Evolutionary conservation across 2,797 vertebrate species (phyloP), one percentile per base, ranked within the genome.

Genomic region (Moxostoma hubbsi): DNA sequence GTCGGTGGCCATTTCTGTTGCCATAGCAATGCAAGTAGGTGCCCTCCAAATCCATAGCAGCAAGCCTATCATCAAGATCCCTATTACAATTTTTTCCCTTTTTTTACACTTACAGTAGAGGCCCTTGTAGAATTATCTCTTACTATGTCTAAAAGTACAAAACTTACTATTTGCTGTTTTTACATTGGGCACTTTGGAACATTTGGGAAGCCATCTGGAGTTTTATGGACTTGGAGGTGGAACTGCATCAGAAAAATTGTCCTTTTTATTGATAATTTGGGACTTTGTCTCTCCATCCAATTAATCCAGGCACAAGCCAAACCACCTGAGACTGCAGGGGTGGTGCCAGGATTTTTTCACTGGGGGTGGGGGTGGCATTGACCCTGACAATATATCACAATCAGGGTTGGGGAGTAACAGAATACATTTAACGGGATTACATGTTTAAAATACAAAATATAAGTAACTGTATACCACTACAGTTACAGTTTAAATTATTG

Each of bases 11-110:
- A 66, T 77, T 88, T 89, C 82, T 81, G 92, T 93, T 93, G 87
- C 92, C 90, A 93, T 93, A 90, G 90, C 72, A 77, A 92, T 90
- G 65, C 83, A 84, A 86, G 79, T 81, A 88, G 84, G 90, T 89
- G 81, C 89, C 79, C 85, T 71, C 70, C 67, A 88, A 82, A 53
- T 24, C 87, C 88, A 90, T 92, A 86, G 89, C 88, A 91, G 90
- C 85, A 87, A 81, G 85, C 85, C 85, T 84, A 61, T 68, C 78
- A 82, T 55, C 66, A 80, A 69, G 75, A 75, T 81, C 45, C 24
- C 10, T 86, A 78, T 73, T 82, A 73, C 68, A 77, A 74, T 84
- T 84, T 83, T 82, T 81, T 87, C 62, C 46, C 67, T 74, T 82
- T 82, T 65, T 82, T 75, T 84, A 50, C 73, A n/a, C 36, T 79